Conservation (phyloP, 2,113 vertebrate species). For the Pseudonaja textilis region DNA sequence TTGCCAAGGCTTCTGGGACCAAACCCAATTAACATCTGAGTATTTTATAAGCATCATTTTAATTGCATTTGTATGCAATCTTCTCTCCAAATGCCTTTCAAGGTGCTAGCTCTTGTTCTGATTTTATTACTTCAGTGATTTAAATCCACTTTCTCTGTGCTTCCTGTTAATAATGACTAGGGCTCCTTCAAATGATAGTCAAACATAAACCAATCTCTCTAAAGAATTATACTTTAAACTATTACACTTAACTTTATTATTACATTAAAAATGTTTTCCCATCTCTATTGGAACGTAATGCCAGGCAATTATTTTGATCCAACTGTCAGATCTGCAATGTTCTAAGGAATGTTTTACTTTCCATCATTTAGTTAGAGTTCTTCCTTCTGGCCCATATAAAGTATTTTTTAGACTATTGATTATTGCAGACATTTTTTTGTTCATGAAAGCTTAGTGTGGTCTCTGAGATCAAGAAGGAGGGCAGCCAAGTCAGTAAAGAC, state of each 20-base stretch:
- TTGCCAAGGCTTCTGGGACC: slow-evolving; percentile 83
- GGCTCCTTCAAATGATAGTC: slow-evolving; percentile 75
- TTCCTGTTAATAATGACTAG: slow-evolving; percentile 80
- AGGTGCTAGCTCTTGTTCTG: slow-evolving; percentile 78
- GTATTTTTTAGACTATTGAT: not conserved
- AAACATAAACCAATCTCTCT: slow-evolving; percentile 76
- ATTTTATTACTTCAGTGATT: slow-evolving; percentile 83
- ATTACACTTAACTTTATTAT: slow-evolving; percentile 81
- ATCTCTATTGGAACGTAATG: slow-evolving; percentile 71
- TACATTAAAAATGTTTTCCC: slow-evolving; percentile 66
- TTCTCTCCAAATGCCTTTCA: slow-evolving; percentile 82
- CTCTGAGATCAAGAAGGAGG: not conserved
- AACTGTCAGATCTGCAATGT: slow-evolving; percentile 64
- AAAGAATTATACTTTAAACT: slow-evolving; percentile 79
- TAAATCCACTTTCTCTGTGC: slow-evolving; percentile 78
- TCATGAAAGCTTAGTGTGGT: not conserved
- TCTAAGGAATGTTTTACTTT: slow-evolving; percentile 61
- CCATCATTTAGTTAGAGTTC: slow-evolving; percentile 30
- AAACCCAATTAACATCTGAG: slow-evolving; percentile 88
- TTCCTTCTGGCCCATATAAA: slow-evolving; percentile 47
- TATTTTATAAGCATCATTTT: slow-evolving; percentile 86
- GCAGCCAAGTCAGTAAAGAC: not conserved
- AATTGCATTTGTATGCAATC: slow-evolving; percentile 85
- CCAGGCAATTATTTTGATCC: slow-evolving; percentile 64
- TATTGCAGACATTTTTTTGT: not conserved